Evolutionary conservation across 2,113 vertebrate genomes (phyloP).

Genomic region (Apodemus sylvaticus): DNA sequence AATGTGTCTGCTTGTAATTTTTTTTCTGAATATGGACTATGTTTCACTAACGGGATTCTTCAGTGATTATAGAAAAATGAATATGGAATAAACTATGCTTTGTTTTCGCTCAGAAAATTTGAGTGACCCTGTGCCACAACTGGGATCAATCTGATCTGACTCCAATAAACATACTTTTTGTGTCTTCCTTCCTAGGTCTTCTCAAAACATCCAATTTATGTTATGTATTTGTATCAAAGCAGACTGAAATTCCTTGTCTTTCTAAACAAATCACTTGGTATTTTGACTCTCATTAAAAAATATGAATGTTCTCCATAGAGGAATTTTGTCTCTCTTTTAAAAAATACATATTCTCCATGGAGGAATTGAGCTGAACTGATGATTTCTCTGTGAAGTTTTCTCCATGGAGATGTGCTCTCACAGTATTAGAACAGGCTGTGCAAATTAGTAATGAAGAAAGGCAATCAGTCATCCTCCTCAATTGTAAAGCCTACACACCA

Average conservation of each 20-base stretch:
- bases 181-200: neutral
- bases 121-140: neutral
- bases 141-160: neutral
- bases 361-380: neutral
- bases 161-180: neutral
- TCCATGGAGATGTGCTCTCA: neutral
- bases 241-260: neutral
- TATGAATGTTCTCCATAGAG: too few species aligned
- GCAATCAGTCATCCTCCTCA: neutral
- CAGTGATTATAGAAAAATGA: neutral
- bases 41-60: neutral
- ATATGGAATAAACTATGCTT: neutral
- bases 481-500: neutral
- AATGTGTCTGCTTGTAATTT: neutral
- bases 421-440: neutral
- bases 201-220: too few species aligned
- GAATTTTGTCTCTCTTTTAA: too few species aligned
- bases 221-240: neutral
- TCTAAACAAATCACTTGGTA: neutral
- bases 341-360: neutral
- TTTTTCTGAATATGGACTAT: neutral
- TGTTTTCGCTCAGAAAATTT: neutral
- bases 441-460: neutral
- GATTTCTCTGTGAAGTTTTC: neutral
- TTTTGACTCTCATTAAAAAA: neutral